Percentiles rank a stretch among this genome's conserved stretches.
Conservation (phyloP, 2,113 vertebrate species). For the Zosterops lateralis region DNA sequence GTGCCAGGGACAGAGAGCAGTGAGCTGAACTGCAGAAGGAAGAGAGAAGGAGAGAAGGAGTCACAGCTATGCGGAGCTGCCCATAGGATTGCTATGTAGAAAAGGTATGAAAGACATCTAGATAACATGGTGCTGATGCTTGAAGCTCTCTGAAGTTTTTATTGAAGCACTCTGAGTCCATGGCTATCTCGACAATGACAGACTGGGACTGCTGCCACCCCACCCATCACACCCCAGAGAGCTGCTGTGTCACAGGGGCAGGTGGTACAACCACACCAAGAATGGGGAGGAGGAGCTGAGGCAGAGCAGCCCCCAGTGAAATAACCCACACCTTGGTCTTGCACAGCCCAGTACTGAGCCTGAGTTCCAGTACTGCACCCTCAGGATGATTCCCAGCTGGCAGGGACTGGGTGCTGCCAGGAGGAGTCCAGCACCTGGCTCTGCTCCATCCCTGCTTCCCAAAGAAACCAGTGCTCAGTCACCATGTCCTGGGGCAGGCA, state of each 20-base stretch:
- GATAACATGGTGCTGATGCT: no score
- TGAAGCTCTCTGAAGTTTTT: no score
- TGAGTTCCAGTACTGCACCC: fast-evolving
- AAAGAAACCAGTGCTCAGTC: background rate
- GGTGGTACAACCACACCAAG: background rate
- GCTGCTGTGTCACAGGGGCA: background rate
- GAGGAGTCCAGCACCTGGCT: background rate
- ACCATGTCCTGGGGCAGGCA: background rate
- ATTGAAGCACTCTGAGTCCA: no score
- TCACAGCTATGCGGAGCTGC: no score
- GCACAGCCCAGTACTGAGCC: background rate
- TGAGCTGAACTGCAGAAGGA: no score
- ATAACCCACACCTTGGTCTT: background rate
- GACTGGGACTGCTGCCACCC: background rate
- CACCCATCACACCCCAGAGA: background rate
- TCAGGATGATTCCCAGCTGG: background rate
- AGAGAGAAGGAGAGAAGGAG: no score
- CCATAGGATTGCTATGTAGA: no score
- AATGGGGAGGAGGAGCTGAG: background rate
- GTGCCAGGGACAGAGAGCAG: no score
- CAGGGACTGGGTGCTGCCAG: background rate
- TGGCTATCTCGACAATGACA: no score
- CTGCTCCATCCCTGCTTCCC: background rate
- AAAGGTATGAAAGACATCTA: no score
- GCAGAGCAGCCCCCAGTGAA: background rate